Percentiles rank a stretch among this genome's conserved stretches.
phyloP scores from a whole-genome alignment of 2,797 vertebrate species.

The Dicrostonyx torquatus region DNA sequence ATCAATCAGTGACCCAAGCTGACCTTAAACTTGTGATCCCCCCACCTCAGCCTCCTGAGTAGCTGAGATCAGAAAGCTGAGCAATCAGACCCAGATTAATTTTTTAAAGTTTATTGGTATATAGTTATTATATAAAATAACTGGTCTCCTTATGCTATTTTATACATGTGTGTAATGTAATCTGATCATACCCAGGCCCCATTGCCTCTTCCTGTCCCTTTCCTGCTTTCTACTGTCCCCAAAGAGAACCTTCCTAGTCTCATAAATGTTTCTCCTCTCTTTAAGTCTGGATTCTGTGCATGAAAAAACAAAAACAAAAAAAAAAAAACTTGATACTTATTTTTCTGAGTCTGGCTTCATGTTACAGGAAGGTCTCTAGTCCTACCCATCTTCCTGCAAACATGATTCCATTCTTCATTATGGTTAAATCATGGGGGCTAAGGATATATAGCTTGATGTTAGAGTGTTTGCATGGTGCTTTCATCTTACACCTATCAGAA shows the following conservation, averaged over 20 bases:
- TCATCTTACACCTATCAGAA: background rate
- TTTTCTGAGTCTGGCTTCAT: background rate
- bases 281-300: background rate
- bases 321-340: background rate
- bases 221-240: background rate
- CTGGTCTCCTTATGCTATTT: background rate
- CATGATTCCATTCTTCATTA: background rate
- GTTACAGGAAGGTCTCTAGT: background rate
- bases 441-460: background rate
- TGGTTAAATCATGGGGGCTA: background rate
- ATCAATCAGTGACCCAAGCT: background rate
- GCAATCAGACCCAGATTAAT: background rate
- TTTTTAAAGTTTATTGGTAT: background rate
- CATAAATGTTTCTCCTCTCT: background rate
- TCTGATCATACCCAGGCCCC: background rate
- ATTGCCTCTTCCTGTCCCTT: background rate
- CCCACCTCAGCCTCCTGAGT: background rate
- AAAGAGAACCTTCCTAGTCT: background rate
- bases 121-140: background rate
- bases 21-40: background rate
- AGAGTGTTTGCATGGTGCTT: background rate
- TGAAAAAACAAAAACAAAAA: background rate
- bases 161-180: background rate
- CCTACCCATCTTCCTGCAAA: background rate
- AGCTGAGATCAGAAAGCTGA: background rate